Conservation (phyloP, 2,113 vertebrate species). For the Lampris megalopsis region DNA sequence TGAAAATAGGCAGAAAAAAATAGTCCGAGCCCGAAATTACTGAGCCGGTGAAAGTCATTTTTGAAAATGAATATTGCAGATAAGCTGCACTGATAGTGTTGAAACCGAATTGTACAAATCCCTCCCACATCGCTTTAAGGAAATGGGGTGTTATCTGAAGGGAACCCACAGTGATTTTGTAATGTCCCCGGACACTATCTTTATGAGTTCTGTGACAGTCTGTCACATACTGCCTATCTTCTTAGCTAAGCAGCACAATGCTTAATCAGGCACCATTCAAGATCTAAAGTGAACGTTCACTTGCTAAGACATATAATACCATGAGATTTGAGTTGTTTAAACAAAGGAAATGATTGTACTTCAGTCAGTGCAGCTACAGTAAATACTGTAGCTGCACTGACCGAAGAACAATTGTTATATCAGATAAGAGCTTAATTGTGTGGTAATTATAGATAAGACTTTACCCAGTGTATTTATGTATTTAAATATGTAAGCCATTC, state of each 20-base stretch:
- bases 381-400: conserved; percentile 3
- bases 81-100: conserved; percentile 54
- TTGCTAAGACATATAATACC: conserved; percentile 21
- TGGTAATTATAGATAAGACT: conserved; percentile 32
- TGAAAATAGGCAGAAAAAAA: conserved; percentile 28
- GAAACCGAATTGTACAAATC: conserved; percentile 33
- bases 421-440: conserved; percentile 25
- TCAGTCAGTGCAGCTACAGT: conserved; percentile 9
- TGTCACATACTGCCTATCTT: conserved; percentile 19
- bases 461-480: conserved; percentile 13
- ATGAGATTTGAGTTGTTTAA: conserved; percentile 22
- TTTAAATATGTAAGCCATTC: conserved; percentile 16
- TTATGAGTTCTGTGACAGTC: conserved; percentile 39
- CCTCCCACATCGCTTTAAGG: conserved; percentile 8
- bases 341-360: conserved; percentile 30
- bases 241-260: conserved; percentile 13
- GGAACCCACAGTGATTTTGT: conserved; percentile 13
- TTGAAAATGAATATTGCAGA: conserved; percentile 65
- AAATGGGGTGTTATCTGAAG: conserved; percentile 29
- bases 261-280: conserved; percentile 45
- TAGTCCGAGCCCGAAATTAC: conserved; percentile 39
- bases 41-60: conserved; percentile 57
- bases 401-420: conserved; percentile 1
- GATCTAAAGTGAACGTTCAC: conserved; percentile 38
- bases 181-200: conserved; percentile 31